Evolutionary conservation across 1,140 invertebrate species (phyloP), one percentile per base, ranked within the genome.

Genomic region (Drosophila orena): DNA sequence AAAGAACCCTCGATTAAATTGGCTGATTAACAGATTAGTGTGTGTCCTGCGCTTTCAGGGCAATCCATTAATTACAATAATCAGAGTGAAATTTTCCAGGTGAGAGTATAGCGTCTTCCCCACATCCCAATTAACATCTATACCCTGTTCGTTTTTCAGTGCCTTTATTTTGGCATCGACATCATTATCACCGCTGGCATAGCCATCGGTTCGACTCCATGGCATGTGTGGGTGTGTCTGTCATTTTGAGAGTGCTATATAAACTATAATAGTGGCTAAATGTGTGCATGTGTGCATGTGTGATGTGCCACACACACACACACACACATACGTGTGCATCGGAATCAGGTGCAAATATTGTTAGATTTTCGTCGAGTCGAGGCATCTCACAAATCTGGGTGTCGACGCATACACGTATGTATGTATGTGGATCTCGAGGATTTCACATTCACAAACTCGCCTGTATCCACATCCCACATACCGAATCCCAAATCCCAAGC

Each of bases 321-420:
- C 35, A 20, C 44, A 57, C 47, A 62, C 38, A 34, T 30, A 30
- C 8, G 30, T 30, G 30, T 52, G 62, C 68, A 86, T 52, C 56
- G 49, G 69, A 83, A 88, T 88, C 79, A 88, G 83, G 75, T 89
- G 83, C 84, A 89, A 86, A 86, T 88, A 88, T 86, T 86, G 71
- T 88, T 86, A 73, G 64, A 88, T 88, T 86, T 86, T 50, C 73
- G 65, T 49, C 62, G 72, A 35, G 34, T 35, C 34, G 34, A 59
- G 54, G 38, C 20, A 64, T 75, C 77, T 64, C 40, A 27, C 53
- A 60, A 70, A 61, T 69, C 55, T 61, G 62, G 57, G 35, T 69
- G 44, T 34, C 44, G 49, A 58, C 47, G 42, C 44, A 54, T 76
- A 27, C 5, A 6, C 5, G 5, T 27, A 27, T 27, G 27, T 30